A percentile compares a stretch with the other conserved stretches of the same genome.
phyloP scores from a whole-genome alignment of 2,888 invertebrate species.

The Acleris emargana region DNA sequence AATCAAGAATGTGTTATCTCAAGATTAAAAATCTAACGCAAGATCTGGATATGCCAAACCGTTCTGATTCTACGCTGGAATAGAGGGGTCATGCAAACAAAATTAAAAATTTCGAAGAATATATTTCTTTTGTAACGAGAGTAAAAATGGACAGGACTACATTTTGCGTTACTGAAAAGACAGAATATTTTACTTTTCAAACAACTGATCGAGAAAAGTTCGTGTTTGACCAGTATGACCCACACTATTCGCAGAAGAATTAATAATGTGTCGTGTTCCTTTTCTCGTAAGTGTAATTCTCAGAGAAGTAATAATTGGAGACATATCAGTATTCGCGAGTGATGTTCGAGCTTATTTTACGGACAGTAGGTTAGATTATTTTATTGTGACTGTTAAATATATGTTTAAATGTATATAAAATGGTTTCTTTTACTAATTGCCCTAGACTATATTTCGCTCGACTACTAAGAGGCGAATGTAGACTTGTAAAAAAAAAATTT shows the following conservation, averaged over 20 bases:
- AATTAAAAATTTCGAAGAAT: too few relatives aligned
- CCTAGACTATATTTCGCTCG: too few relatives aligned
- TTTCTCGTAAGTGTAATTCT: constrained; percentile 17
- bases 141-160: too few relatives aligned
- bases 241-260: neutral
- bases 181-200: too few relatives aligned
- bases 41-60: neutral
- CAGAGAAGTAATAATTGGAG: constrained; percentile 20
- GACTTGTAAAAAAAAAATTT: too few relatives aligned
- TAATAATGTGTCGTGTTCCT: neutral
- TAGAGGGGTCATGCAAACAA: too few relatives aligned
- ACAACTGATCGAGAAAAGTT: too few relatives aligned
- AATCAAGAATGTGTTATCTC: neutral
- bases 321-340: constrained; percentile 47
- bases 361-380: constrained; percentile 49
- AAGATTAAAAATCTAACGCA: neutral
- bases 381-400: constrained; percentile 52
- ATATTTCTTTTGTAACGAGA: too few relatives aligned
- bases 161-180: too few relatives aligned
- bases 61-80: too few relatives aligned
- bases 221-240: too few relatives aligned
- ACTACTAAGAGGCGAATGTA: too few relatives aligned
- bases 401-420: constrained; percentile 47
- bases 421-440: constrained; percentile 39
- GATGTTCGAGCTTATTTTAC: constrained; percentile 55